Evolutionary conservation across 2,113 vertebrate species (phyloP).

Genomic region (Blennius ocellaris): DNA sequence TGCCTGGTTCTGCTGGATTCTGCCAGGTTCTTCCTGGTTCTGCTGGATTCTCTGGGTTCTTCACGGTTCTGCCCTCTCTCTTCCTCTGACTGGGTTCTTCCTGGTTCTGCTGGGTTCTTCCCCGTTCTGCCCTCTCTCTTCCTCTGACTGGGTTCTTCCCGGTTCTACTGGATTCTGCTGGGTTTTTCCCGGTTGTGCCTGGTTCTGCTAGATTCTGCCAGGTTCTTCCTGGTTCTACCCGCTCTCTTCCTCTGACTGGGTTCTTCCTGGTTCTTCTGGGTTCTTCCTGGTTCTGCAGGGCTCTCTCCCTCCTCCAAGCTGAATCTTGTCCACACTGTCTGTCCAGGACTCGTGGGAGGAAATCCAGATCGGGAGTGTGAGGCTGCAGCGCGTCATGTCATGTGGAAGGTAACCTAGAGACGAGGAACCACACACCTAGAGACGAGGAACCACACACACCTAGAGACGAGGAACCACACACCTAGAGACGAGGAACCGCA

Average conservation of each 20-base stretch:
- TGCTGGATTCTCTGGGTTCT: too few species aligned
- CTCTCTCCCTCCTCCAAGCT: slow-evolving; percentile 58
- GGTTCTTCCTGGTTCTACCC: too few species aligned
- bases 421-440: neutral
- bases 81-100: too few species aligned
- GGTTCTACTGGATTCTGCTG: too few species aligned
- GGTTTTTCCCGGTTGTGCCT: too few species aligned
- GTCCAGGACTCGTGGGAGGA: slow-evolving; percentile 93
- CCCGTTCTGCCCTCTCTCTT: too few species aligned
- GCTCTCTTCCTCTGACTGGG: too few species aligned
- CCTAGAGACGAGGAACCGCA: neutral
- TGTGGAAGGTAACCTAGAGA: slow-evolving; percentile 88
- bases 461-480: neutral
- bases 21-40: too few species aligned
- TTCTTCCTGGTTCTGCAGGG: slow-evolving; percentile 19
- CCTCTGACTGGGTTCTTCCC: too few species aligned
- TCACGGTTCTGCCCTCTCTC: too few species aligned
- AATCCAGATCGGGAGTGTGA: slow-evolving; percentile 87
- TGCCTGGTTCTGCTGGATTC: neutral
- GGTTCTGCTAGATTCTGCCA: slow-evolving; percentile 5
- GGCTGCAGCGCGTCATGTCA: slow-evolving; percentile 86
- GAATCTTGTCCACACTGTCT: slow-evolving; percentile 60
- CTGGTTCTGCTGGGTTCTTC: slow-evolving; percentile 27
- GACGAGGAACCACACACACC: too few species aligned
- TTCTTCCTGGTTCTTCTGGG: too few species aligned